Base-by-base conservation (phyloP, 2,888 invertebrate species). In the Idaea aversata region DNA sequence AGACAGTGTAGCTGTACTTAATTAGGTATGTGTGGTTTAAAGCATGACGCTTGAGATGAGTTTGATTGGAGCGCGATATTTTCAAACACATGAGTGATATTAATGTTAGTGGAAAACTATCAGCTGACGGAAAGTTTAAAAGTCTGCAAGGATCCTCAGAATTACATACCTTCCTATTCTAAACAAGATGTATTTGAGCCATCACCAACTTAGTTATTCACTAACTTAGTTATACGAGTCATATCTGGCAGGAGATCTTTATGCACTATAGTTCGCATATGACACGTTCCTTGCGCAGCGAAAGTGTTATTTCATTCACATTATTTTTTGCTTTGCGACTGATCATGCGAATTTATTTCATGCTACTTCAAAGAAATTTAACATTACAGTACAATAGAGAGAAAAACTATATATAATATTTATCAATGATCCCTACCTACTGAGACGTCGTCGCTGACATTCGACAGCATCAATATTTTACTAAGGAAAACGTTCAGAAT, bases 321-420 rank as follows among this genome's bases (percentile, higher is more conserved):
- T 79, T 64, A 75, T 79, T 71, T 75, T 75, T 74, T 80, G 87
- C 88, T 80, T 70, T 77, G 89, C 88, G 85, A 87, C 80, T 87
- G 81, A 77, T 75, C 73, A 72, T 74, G 83, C 82, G 79, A 79
- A 71, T 69, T 72, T 69, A 70, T 68, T 63, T 69, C 66, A 66
- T 65, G 72, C 71, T 70, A 68, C 66, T 67, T 47, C 47, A 47
- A 47, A 7, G 47, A 47, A 10, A 47, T 47, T 47, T 47, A 47
- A 10, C 10, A 47, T 47, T 47, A 13, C 47, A 47, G 47, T 47
- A 47, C 5, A 47, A 25, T 10, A 47, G 47, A 47, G 47, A 47
- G 47, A 47, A 5, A 13, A 47, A 13, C 4, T 10, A 47, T 25
- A 25, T 25, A 3, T 25, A 25, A 25, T 25, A 25, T 25, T 25